These are phyloP conservation scores for Corythaixoides concolor DNA, from an alignment of 2,113 vertebrate species.

Conservation along the genomic window DNA sequence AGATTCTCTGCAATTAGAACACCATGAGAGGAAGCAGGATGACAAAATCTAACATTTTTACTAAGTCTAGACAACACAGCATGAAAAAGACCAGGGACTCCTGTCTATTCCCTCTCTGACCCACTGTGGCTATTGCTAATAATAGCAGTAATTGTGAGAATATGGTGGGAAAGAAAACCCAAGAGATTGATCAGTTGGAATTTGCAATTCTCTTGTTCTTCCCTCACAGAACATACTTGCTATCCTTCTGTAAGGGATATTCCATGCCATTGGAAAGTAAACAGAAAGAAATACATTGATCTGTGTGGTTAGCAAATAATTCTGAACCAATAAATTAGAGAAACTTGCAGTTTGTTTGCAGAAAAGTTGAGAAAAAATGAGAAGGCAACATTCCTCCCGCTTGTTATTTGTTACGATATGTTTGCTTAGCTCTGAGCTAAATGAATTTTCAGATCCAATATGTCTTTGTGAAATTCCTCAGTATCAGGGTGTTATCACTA, in stretches of 20 bases:
- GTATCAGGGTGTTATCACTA: neutral
- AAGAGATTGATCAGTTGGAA: constrained; percentile 33
- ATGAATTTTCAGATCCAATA: constrained; percentile 1
- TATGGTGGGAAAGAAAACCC: constrained; percentile 39
- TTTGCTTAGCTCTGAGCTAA: neutral
- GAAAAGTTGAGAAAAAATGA: neutral
- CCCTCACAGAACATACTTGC: neutral
- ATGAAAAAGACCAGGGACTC: constrained; percentile 40
- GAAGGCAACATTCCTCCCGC: neutral
- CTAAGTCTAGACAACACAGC: constrained; percentile 63
- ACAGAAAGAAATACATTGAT: neutral
- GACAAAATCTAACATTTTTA: constrained; percentile 52
- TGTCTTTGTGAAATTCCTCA: neutral
- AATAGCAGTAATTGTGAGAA: constrained; percentile 57
- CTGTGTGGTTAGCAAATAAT: neutral
- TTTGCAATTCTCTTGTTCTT: neutral
- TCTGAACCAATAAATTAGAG: neutral
- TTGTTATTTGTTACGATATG: neutral
- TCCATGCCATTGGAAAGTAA: neutral
- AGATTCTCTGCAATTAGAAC: neutral
- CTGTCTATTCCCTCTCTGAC: neutral
- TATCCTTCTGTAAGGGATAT: neutral
- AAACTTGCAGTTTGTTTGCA: neutral
- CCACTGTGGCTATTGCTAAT: constrained; percentile 41
- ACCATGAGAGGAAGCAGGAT: neutral